Evolutionary conservation across 2,888 invertebrate species (phyloP).

Genomic region (Netelia virgata): DNA sequence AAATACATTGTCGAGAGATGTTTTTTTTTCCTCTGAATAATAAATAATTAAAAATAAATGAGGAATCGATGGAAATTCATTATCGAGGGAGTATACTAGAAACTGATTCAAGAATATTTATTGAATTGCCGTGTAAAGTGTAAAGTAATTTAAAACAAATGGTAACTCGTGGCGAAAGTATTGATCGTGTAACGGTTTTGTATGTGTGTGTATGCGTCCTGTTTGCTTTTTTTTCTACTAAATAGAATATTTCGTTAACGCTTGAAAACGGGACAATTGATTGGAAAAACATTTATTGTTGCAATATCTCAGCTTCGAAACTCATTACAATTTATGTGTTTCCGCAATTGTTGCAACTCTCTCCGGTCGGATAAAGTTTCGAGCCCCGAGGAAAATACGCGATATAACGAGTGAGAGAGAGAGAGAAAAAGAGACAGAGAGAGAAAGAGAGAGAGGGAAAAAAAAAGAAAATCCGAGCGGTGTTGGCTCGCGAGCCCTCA

Average conservation of each 20-base stretch:
- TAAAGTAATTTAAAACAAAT: too few species aligned
- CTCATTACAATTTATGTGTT: conserved; percentile 58
- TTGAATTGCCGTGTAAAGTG: background rate
- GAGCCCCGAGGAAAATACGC: conserved; percentile 60
- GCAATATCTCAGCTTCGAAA: conserved; percentile 37
- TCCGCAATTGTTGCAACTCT: conserved; percentile 49
- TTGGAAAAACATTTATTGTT: conserved; percentile 47
- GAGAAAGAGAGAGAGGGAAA: conserved; percentile 32
- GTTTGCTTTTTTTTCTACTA: background rate
- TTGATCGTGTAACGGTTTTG: too few species aligned
- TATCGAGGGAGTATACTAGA: background rate
- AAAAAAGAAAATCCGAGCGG: conserved; percentile 55
- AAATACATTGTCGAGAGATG: background rate
- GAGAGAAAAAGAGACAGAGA: conserved; percentile 36
- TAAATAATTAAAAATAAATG: conserved; percentile 30
- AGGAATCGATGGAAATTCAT: background rate
- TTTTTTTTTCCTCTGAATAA: background rate
- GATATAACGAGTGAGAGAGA: conserved; percentile 40
- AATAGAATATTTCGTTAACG: background rate
- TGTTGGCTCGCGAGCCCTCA: conserved; percentile 66
- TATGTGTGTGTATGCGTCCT: too few species aligned
- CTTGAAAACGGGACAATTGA: conserved; percentile 1
- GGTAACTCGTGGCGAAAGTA: too few species aligned
- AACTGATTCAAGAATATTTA: background rate
- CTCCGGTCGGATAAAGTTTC: conserved; percentile 61